Evolutionary conservation across 2,888 invertebrate species (phyloP).

Genomic region (Protodeltote pygarga): DNA sequence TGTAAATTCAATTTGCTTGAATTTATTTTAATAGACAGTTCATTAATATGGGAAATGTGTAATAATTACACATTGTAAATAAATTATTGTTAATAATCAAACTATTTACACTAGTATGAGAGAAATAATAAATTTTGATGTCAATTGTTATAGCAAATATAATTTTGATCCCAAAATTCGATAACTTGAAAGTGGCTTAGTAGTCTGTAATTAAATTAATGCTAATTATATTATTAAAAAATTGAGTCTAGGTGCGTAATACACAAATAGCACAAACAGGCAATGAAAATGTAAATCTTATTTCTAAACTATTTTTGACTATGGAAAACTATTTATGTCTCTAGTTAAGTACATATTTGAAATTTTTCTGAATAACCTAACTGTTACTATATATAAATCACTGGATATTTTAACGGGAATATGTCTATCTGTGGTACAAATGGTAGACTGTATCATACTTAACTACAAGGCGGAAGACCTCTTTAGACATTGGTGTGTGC

Average conservation of each 20-base stretch:
- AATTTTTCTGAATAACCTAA: constrained; percentile 57
- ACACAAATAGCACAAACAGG: constrained; percentile 37
- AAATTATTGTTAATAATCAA: constrained; percentile 29
- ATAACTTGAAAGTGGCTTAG: constrained; percentile 34
- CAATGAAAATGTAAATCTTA: constrained; percentile 60
- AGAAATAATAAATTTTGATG: constrained; percentile 58
- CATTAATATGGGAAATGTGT: too few species aligned
- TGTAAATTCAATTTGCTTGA: too few species aligned
- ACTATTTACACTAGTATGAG: constrained; percentile 44
- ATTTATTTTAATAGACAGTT: too few species aligned
- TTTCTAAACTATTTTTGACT: constrained; percentile 67
- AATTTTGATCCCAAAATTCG: constrained; percentile 80
- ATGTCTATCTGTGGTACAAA: constrained; percentile 43
- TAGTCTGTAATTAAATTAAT: constrained; percentile 14
- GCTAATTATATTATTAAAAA: constrained; percentile 10
- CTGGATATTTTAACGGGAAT: constrained; percentile 48
- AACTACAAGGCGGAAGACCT: constrained; percentile 47
- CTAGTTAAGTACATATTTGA: constrained; percentile 78
- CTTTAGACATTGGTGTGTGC: constrained; percentile 38
- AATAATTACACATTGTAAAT: too few species aligned
- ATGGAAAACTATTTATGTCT: constrained; percentile 71
- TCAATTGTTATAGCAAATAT: constrained; percentile 56
- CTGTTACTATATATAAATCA: constrained; percentile 54
- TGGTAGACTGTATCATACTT: constrained; percentile 39
- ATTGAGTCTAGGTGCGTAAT: constrained; percentile 34